Conservation (phyloP, 2,113 vertebrate genomes). For the Chlorodrepanis virens region DNA sequence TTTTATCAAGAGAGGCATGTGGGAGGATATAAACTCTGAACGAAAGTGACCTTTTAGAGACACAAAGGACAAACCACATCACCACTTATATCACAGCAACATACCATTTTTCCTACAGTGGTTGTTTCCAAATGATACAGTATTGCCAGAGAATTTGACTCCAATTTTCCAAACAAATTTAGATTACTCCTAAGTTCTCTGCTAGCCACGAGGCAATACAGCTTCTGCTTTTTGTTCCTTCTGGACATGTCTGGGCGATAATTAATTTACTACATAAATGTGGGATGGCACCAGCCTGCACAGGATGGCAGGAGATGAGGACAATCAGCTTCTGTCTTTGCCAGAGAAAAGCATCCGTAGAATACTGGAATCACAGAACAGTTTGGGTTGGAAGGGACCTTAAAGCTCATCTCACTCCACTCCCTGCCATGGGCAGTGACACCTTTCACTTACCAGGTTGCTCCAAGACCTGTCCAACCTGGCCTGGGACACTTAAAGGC, state of each 20-base stretch:
- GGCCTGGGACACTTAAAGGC: neutral
- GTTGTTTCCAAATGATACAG: neutral
- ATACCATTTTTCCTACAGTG: neutral
- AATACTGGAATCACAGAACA: neutral
- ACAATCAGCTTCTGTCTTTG: neutral
- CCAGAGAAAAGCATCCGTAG: too few species aligned
- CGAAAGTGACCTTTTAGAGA: conserved; percentile 46
- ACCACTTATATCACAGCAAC: neutral
- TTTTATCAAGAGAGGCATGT: neutral
- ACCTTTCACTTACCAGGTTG: rapidly evolving
- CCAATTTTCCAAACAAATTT: neutral
- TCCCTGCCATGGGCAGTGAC: neutral
- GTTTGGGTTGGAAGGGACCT: neutral
- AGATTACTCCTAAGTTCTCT: neutral
- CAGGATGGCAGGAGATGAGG: rapidly evolving
- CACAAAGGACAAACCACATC: neutral
- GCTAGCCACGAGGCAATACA: neutral
- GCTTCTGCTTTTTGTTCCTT: neutral
- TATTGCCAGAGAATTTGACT: conserved; percentile 10
- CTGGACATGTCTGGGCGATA: neutral
- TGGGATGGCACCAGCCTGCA: neutral
- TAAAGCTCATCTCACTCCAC: neutral
- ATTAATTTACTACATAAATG: neutral
- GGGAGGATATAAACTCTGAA: neutral
- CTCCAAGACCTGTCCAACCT: rapidly evolving